Evolutionary conservation across 2,113 vertebrate genomes (phyloP), one percentile per base, ranked within the genome.

Genomic region (Symphodus melops): DNA sequence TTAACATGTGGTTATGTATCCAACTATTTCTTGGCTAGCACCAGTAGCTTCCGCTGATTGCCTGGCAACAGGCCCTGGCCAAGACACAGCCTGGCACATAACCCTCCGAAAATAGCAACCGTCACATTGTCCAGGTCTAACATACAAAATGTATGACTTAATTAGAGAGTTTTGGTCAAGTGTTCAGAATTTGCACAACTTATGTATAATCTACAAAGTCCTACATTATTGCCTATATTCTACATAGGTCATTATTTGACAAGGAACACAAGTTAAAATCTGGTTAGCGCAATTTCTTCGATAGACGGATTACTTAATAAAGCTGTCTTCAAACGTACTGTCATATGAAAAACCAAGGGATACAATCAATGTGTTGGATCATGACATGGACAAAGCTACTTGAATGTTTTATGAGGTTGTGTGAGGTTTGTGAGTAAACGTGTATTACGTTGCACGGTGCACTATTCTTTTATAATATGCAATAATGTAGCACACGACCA

Each of bases 401-500:
- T 41, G 8, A 11, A 33, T 33, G 28, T 33, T 33, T 5, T 33
- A 33, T 5, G 28, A 33, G 28, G 28, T 33, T 33, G 28, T 13
- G 12, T 46, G 44, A 13, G 4, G 14, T 46, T 39, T 63, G 49
- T 62, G 37, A 48, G 39, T 59, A 51, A 63, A 64, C 52, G 1
- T 48, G 19, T 12, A 4, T 53, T 48, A 41, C 25, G 23, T 49
- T 13, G 36, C 23, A 44, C 11, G 39, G 14, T 42, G 12, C 33
- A 46, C 16, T 48, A 17, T 33, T 70, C 20, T 57, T 57, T 51
- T 21, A 9, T 21, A 46, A 10, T 58, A n/a, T 10, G 16, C 39
- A 62, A 76, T 82, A 36, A 55, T 61, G 20, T 33, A 67, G 48
- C 36, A n/a, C 44, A 67, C 66, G 58, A 75, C 59, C 56, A 69